These are phyloP conservation scores for Bufo gargarizans DNA, from an alignment of 2,113 vertebrate species.

Conservation along the genomic window DNA sequence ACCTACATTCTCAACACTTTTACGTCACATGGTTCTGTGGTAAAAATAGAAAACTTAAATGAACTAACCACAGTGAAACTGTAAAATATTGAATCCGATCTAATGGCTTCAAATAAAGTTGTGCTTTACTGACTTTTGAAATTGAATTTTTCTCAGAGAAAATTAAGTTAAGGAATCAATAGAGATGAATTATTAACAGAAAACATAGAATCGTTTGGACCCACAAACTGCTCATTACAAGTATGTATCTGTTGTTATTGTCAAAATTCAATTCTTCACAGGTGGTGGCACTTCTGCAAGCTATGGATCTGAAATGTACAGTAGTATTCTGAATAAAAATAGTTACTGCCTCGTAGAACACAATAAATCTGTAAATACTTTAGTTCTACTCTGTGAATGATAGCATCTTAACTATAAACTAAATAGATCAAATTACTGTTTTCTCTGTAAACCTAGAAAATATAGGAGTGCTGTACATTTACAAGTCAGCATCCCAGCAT, in stretches of 20 bases:
- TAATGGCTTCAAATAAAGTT: constrained; percentile 63
- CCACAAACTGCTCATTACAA: constrained; percentile 62
- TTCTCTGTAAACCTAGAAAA: too few relatives aligned
- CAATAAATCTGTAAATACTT: neutral
- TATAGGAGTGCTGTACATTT: too few relatives aligned
- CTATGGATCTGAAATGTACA: neutral
- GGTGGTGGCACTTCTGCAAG: neutral
- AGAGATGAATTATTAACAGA: constrained; percentile 64
- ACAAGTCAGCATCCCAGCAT: too few relatives aligned
- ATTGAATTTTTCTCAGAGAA: constrained; percentile 64
- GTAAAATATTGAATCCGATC: constrained; percentile 58
- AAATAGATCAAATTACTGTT: too few relatives aligned
- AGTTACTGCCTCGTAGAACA: neutral
- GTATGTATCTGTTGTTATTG: constrained; percentile 47
- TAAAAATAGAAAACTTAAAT: neutral
- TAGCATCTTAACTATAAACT: too few relatives aligned
- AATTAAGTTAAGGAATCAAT: constrained; percentile 69
- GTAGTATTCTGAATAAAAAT: neutral
- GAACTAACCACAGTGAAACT: constrained; percentile 57
- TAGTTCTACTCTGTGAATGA: neutral
- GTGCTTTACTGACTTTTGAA: constrained; percentile 65
- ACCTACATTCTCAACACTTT: neutral
- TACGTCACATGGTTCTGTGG: neutral
- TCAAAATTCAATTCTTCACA: constrained; percentile 17
- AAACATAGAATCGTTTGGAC: constrained; percentile 60